Evolutionary conservation across 2,888 invertebrate species (phyloP).

Genomic region (Polylopha cassiicola): DNA sequence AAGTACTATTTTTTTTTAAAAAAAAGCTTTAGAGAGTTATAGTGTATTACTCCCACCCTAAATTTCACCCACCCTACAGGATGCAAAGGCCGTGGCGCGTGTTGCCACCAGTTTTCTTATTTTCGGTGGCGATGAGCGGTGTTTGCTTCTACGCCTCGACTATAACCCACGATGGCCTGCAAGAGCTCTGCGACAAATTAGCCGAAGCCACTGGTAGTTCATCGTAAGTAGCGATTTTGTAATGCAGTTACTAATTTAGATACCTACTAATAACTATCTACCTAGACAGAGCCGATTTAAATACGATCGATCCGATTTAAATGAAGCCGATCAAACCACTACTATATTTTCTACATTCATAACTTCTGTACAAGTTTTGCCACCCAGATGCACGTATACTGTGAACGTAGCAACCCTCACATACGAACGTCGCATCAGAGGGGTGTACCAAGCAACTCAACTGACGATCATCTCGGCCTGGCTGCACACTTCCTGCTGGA

Average conservation of each 20-base stretch:
- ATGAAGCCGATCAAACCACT: too few relatives aligned
- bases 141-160: constrained; percentile 56
- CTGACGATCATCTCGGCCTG: constrained; percentile 62
- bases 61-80: constrained; percentile 29
- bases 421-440: constrained; percentile 62
- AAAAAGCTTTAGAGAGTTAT: too few relatives aligned
- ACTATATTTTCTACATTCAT: too few relatives aligned
- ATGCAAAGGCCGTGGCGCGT: constrained; percentile 64
- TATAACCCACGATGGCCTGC: constrained; percentile 54
- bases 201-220: constrained; percentile 56
- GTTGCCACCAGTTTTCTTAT: constrained; percentile 54
- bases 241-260: not conserved
- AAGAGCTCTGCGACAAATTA: constrained; percentile 58
- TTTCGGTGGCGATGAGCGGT: constrained; percentile 56
- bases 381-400: constrained; percentile 56
- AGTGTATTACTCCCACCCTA: too few relatives aligned
- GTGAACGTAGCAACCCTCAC: constrained; percentile 62
- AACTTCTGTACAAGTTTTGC: too few relatives aligned
- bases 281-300: too few relatives aligned
- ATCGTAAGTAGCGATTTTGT: constrained; percentile 38
- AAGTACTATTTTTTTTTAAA: too few relatives aligned
- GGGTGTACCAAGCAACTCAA: constrained; percentile 61
- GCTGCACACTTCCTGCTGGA: constrained; percentile 65
- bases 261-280: too few relatives aligned
- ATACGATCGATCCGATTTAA: too few relatives aligned